Base-by-base conservation (phyloP, 2,888 invertebrate genomes). In the Eristalis pertinax region DNA sequence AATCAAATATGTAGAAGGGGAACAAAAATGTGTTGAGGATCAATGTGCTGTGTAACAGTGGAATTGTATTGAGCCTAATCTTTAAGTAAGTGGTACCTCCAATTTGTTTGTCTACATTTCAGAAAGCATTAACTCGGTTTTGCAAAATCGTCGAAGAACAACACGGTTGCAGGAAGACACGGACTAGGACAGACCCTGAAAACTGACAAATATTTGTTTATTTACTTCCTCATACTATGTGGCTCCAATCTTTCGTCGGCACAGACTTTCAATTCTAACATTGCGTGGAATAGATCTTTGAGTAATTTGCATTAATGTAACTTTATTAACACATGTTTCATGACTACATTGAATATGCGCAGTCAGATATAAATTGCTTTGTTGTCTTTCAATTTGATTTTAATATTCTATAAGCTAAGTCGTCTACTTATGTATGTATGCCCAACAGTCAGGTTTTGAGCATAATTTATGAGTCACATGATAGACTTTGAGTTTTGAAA, bases 371-470 rank as follows among this genome's bases (percentile, higher is more conserved):
- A 50, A 50, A 50, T 50, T 50, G 19, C 50, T 19, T 19, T 50
- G 50, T 50, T 50, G 50, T 50, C 50, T 50, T 50, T 50, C 50
- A 50, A 50, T 50, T 50, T 50, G 50, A 50, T 50, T 50, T 50
- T 50, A 50, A 50, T 50, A 50, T 50, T 50, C 50, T 50, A 50
- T 50, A 50, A n/a, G 50, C 19, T 19, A 7, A 19, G 50, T 2
- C 7, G 50, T 1, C 19, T 50, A 50, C 50, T 19, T 19, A n/a
- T 19, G 50, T 50, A 19, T 50, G 50, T 50, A 50, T 50, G 50
- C 50, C 50, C 50, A 50, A 50, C 19, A 50, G 19, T 19, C 19
- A 50, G n/a, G 5, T 50, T 50, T 19, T 50, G 19, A 50, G n/a
- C 50, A 50, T 50, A 50, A 50, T 50, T 50, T 50, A 50, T 50